phyloP scores from a whole-genome alignment of 2,888 invertebrate species.

The Drosophila gaucha region DNA sequence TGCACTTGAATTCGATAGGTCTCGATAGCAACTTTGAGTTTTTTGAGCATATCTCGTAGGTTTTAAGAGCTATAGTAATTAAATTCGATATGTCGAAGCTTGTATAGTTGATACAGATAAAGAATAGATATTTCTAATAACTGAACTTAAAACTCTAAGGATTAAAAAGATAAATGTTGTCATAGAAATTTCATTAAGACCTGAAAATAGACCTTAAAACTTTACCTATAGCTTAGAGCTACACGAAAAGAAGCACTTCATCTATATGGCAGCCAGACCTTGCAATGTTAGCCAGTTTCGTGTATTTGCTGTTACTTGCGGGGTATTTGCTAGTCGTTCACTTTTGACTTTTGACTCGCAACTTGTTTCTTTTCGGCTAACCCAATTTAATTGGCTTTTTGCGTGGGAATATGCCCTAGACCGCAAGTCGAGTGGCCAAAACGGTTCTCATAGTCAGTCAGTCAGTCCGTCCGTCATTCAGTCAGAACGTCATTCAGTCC shows the following conservation, averaged over 20 bases:
- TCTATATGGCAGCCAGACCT: too few species aligned
- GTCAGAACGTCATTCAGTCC: slow-evolving; percentile 8
- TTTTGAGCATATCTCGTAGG: too few species aligned
- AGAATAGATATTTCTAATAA: too few species aligned
- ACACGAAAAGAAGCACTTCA: too few species aligned
- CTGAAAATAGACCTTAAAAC: too few species aligned
- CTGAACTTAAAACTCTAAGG: too few species aligned
- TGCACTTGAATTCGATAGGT: not conserved
- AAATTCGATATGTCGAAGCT: not conserved
- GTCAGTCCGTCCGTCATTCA: slow-evolving; percentile 9
- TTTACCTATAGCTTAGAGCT: too few species aligned
- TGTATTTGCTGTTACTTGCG: not conserved
- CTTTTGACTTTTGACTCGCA: not conserved
- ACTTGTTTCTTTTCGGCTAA: slow-evolving; percentile 31
- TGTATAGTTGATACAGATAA: not conserved
- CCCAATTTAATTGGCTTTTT: slow-evolving; percentile 64
- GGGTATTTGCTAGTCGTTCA: slow-evolving; percentile 3
- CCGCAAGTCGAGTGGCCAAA: slow-evolving; percentile 17
- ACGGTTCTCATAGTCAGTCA: slow-evolving; percentile 7
- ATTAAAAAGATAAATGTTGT: too few species aligned
- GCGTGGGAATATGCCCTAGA: slow-evolving; percentile 68
- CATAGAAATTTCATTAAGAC: too few species aligned
- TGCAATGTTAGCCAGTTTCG: not conserved
- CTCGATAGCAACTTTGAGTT: not conserved
- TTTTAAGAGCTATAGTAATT: too few species aligned